Base-by-base conservation (phyloP, 2,797 vertebrate species). In the Botia kubotai region DNA sequence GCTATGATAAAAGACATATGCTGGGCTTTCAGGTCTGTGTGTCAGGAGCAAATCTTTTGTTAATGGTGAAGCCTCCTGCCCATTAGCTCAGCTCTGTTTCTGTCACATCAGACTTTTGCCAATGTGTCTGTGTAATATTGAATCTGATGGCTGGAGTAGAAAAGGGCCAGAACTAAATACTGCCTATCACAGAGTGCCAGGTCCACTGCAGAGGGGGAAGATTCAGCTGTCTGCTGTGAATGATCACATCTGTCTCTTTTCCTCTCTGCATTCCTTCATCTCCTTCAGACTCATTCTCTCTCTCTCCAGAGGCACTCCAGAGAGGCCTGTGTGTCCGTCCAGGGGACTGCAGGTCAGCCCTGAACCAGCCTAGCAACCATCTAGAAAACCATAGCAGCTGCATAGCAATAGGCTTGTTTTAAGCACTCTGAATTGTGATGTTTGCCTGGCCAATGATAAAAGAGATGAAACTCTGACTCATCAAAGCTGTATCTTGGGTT, bases 111-210 rank as follows among this genome's bases (percentile, higher is more conserved):
- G 79, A 79, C 81, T 83, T 63, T 83, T 84, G 75, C 83, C 79
- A 78, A 33, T 83, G 81, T 90, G 86, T 90, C 83, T 87, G 86
- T 19, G 52, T 69, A 26, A 84, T 79, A 85, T 89, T 90, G 87
- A 89, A 90, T 89, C 84, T 86, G 77, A 84, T 46, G 57, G 62
- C 80, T 84, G 83, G 81, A 87, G 60, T 79, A 82, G 81, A 89
- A 79, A 85, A 58, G 82, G 86, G 83, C 72, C 82, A 29, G 67
- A 77, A 82, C 78, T 84, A 84, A 87, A 88, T 82, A 60, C 73
- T 75, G 74, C 85, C 82, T 83, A 85, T 85, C 84, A 75, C 75
- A 19, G 67, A 82, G 78, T 89, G 87, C 82, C 74, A 78, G 85
- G 87, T 84, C 75, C 86, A 82, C 53, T 81, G 85, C 87, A 88